Conservation (phyloP, 2,797 vertebrate genomes). For the Leucoraja ocellata region DNA sequence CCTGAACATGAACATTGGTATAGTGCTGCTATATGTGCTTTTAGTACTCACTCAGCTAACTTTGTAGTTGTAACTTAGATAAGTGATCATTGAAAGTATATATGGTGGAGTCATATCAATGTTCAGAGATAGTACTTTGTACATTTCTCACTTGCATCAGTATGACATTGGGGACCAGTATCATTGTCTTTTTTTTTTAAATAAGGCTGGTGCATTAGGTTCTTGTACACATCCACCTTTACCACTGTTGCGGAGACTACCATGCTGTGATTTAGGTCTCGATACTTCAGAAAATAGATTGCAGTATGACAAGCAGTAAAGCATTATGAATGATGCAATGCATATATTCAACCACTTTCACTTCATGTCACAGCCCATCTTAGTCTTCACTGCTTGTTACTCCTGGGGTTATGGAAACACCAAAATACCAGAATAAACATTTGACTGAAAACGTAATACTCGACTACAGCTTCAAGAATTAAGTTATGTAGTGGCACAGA, state of each 20-base stretch:
- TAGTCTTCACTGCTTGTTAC: not conserved
- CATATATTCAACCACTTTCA: not conserved
- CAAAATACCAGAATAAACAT: not conserved
- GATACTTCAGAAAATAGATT: not conserved
- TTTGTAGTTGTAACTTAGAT: too few relatives aligned
- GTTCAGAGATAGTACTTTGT: not conserved
- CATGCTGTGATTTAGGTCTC: not conserved
- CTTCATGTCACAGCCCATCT: not conserved
- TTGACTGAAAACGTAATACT: not conserved
- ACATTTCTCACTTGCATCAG: not conserved
- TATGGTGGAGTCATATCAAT: too few relatives aligned
- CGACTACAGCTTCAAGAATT: not conserved
- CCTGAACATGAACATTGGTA: not conserved
- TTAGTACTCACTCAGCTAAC: not conserved
- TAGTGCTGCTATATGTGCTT: not conserved
- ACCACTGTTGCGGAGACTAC: not conserved
- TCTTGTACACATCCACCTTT: not conserved
- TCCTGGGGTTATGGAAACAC: not conserved
- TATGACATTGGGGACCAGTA: not conserved
- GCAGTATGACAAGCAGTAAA: not conserved
- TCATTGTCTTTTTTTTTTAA: not conserved
- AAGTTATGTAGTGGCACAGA: not conserved
- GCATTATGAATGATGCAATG: not conserved
- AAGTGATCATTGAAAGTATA: too few relatives aligned
- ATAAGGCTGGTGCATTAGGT: not conserved